Evolutionary conservation across 2,113 vertebrate genomes (phyloP).

Genomic region (Phyllostomus hastatus): DNA sequence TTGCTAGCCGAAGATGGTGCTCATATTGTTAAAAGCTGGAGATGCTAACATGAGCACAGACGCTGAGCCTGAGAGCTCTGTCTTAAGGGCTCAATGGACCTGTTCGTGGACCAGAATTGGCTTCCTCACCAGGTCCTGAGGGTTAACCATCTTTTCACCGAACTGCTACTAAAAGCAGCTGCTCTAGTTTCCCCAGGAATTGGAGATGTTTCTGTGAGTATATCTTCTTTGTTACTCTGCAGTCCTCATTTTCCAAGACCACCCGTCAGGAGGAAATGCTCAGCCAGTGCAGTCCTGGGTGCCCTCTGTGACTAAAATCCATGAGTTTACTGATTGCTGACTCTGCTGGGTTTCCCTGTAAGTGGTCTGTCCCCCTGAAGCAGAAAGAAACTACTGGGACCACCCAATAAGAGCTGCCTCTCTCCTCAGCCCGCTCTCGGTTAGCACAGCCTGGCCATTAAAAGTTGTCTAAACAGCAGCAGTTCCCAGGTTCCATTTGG

Average conservation of each 20-base stretch:
- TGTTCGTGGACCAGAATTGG: neutral
- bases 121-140: constrained; percentile 40
- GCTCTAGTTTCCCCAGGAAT: constrained; percentile 53
- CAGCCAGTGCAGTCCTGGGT: neutral
- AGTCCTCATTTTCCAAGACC: constrained; percentile 40
- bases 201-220: constrained; percentile 34
- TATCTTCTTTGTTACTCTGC: constrained; percentile 28
- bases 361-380: neutral
- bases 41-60: neutral
- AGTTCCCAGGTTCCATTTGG: neutral
- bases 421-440: neutral
- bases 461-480: neutral
- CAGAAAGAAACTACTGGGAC: neutral
- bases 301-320: neutral
- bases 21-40: neutral
- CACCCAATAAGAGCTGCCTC: neutral
- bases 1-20: neutral
- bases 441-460: neutral
- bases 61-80: neutral
- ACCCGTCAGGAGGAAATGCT: constrained; percentile 39
- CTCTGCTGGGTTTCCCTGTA: neutral
- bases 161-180: constrained; percentile 65
- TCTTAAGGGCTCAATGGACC: neutral
- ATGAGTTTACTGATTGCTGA: neutral
- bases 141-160: neutral